Evolutionary conservation across 2,888 invertebrate species (phyloP), one percentile per base, ranked within the genome.

Genomic region (Rhagonycha fulva): DNA sequence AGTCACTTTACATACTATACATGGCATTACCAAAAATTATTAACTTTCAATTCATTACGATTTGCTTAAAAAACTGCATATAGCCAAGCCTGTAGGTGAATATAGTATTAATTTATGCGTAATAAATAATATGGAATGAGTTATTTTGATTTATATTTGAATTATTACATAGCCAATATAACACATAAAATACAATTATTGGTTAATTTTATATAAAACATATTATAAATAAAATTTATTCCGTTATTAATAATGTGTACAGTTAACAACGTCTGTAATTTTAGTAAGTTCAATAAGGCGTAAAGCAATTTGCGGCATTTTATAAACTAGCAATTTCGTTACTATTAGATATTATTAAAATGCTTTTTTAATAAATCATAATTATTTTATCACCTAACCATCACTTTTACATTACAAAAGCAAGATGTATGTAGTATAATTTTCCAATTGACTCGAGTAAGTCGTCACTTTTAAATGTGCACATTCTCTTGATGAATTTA

Each of bases 291-390:
- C 74, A 74, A 75, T 71, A 75, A 75, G 71, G 67, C 67, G 26
- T 71, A 68, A 68, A 71, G 71, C 68, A 75, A 71, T 74, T 74
- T 70, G 60, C 47, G 66, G 62, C 26, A 32, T 63, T 66, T 74
- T 70, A 69, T 74, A 71, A 67, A 71, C 71, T 60, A 62, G 71
- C 62, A 71, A 75, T 75, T 75, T 71, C 61, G 70, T 75, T 71
- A 71, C 75, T 72, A 72, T 76, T 72, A 76, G 47, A 47, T 47
- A 47, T 47, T 66, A 72, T 76, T 60, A 76, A 76, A 72, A 72
- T 70, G 70, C 71, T 62, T 72, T 72, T 76, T 76, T 72, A 72
- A 76, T 76, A 76, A 76, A 76, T 76, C 76, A 76, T 68, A 69
- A 62, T 72, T 76, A 76, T 76, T 76, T 76, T 72, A 76, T 70